Base-by-base conservation (phyloP, 2,113 vertebrate species). In the Thryonomys swinderianus region DNA sequence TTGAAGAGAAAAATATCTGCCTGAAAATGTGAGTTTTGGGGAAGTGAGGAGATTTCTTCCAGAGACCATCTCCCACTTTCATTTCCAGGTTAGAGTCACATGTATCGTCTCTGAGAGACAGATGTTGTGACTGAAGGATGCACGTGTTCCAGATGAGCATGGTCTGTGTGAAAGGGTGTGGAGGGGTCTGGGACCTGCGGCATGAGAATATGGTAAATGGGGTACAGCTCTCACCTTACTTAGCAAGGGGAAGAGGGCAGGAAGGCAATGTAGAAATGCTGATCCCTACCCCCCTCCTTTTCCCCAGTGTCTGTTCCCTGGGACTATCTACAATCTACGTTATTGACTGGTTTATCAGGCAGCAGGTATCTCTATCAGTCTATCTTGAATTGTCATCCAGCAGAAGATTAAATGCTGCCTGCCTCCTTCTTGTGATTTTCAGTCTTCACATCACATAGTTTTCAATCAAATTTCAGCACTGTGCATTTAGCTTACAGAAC, bases 271-370 rank as follows among this genome's bases (percentile, higher is more conserved):
- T 30, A 67, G 96, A 94, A 92, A 92, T 51, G 64, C 53, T 0
- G 0, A 84, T 3, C 37, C 89, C 69, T 14, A 1, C 30, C 23
- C 64, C 34, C 0, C 0, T 20, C 61, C 62, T n/a, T 3, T 30
- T 23, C 14, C 2, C 1, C 84, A 5, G 84, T 37, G 95, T 95
- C 97, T 96, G 88, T 95, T 96, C 95, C 88, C 96, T 45, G 84
- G 30, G 59, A n/a, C 5, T 93, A 97, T 98, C 98, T 97, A 42
- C 97, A 91, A 96, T 98, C 98, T 98, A 55, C 95, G 93, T 25
- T 98, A 97, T 97, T 98, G 98, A 98, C 98, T 98, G 95, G 92
- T 97, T 98, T 98, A 97, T 98, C 98, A 87, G 97, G 96, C 86
- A 45, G 97, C 95, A 96, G 97, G 97, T 96, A 96, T 98, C 98